A percentile compares a stretch with the other conserved stretches of the same genome.
phyloP scores from a whole-genome alignment of 2,113 vertebrate genomes.

The Pachypanchax playfairii region DNA sequence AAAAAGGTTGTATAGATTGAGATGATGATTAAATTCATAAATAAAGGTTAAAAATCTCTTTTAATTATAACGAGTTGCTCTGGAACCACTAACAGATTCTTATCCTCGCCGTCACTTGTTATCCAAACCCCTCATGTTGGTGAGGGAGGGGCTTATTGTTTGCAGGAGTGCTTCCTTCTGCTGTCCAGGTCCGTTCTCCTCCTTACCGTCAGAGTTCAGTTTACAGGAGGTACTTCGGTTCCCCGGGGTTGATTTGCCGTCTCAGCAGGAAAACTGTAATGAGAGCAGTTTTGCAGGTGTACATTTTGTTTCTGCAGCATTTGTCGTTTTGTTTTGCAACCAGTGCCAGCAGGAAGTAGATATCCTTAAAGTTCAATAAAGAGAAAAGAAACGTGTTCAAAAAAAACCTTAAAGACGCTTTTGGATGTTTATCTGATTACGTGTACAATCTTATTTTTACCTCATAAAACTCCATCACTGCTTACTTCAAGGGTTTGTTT shows the following conservation, averaged over 20 bases:
- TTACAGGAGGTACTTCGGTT: constrained; percentile 38
- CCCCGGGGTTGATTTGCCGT: constrained; percentile 33
- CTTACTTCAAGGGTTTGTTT: too few species aligned
- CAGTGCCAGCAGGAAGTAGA: constrained; percentile 23
- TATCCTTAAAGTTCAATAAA: constrained; percentile 4
- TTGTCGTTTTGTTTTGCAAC: constrained; percentile 20
- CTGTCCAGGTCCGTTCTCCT: constrained; percentile 25
- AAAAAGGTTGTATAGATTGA: too few species aligned
- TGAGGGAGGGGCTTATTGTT: neutral
- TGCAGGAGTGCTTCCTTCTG: constrained; percentile 14
- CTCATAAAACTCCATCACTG: neutral
- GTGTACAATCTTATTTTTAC: neutral
- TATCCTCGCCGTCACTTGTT: neutral
- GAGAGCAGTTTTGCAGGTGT: constrained; percentile 56
- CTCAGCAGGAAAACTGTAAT: constrained; percentile 46
- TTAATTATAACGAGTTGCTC: neutral
- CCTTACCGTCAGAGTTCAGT: constrained; percentile 46
- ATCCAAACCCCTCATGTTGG: constrained; percentile 1
- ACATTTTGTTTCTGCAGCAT: constrained; percentile 5
- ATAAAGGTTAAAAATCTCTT: too few species aligned
- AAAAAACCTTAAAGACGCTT: neutral
- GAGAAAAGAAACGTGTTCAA: constrained; percentile 2
- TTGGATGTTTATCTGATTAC: neutral
- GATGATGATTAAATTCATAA: too few species aligned
- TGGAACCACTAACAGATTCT: neutral